Evolutionary conservation across 2,888 invertebrate species (phyloP), one percentile per base, ranked within the genome.

Genomic region (Patella depressa): DNA sequence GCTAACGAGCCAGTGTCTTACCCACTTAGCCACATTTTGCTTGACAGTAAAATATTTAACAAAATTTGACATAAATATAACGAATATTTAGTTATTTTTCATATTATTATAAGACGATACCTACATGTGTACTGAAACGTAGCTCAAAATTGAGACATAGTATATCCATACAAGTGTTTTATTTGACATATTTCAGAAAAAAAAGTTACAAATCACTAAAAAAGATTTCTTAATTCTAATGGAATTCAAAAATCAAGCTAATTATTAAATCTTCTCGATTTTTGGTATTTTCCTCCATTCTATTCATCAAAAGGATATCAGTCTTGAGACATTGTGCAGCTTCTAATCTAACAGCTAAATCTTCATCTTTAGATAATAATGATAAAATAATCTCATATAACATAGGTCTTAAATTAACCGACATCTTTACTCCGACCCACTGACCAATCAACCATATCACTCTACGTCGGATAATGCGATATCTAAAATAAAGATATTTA

Each of bases 321-420:
- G 94, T 94, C 90, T 96, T 95, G 7, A 98, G 93, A 0, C 97
- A 96, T 83, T 95, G 95, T 0, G 97, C 96, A 7, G 97, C 95
- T 2, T 97, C 95, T 80, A 98, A 92, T 87, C 97, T 94, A 54
- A 98, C 96, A 2, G 97, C 97, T 88, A 97, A 94, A 90, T 98
- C 97, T 91, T 97, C 97, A 69, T 94, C 94, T 0, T 94, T 86
- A 69, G 93, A 93, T 73, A 98, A 92, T 34, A 97, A 94, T 85
- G 95, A 95, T 34, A 96, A 93, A 59, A 92, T 85, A 24, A 88
- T 87, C 79, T 91, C 94, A 90, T 98, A 98, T 80, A 98, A 93
- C 14, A 95, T 93, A 0, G 97, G 97, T 73, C 97, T 93, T 54
- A 96, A 93, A 24, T 95, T 94, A 4, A 94, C 93, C 0, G 96